These are phyloP conservation scores for Sarotherodon lohbergeri DNA, from an alignment of 2,113 vertebrate genomes.

Conservation along the genomic window DNA sequence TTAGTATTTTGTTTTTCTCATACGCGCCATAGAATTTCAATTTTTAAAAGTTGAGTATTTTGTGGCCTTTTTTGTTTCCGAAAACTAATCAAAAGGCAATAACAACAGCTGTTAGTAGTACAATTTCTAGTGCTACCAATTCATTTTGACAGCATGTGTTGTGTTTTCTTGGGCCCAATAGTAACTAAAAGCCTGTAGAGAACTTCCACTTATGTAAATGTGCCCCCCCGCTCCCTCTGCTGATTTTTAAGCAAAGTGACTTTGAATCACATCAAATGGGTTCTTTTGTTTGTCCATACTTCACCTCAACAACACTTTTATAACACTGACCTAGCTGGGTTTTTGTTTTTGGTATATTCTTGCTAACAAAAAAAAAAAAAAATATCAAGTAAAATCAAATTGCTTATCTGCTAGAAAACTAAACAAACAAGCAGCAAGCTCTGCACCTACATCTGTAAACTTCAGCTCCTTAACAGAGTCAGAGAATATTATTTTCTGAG, in stretches of 20 bases:
- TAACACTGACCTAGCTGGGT: neutral
- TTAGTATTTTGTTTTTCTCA: neutral
- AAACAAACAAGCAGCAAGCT: neutral
- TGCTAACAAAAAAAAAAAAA: neutral
- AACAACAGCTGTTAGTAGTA: neutral
- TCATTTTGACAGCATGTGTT: neutral
- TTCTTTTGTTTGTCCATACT: neutral
- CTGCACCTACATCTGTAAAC: neutral
- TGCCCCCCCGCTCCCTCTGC: rapidly evolving
- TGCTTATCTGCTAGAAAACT: neutral
- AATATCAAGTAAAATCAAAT: rapidly evolving
- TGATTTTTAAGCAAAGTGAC: neutral
- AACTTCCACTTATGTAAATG: neutral
- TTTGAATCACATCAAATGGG: neutral
- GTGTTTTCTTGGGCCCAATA: rapidly evolving
- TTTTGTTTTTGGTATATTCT: neutral
- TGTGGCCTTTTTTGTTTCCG: rapidly evolving
- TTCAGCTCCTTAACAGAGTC: rapidly evolving
- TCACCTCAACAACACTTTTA: neutral
- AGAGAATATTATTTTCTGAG: neutral
- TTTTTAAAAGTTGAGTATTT: neutral
- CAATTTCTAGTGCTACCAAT: rapidly evolving
- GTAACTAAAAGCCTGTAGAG: neutral
- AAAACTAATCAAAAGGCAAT: neutral
- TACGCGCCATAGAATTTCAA: rapidly evolving